Conservation (phyloP, 2,113 vertebrate species). For the Sceloporus undulatus region DNA sequence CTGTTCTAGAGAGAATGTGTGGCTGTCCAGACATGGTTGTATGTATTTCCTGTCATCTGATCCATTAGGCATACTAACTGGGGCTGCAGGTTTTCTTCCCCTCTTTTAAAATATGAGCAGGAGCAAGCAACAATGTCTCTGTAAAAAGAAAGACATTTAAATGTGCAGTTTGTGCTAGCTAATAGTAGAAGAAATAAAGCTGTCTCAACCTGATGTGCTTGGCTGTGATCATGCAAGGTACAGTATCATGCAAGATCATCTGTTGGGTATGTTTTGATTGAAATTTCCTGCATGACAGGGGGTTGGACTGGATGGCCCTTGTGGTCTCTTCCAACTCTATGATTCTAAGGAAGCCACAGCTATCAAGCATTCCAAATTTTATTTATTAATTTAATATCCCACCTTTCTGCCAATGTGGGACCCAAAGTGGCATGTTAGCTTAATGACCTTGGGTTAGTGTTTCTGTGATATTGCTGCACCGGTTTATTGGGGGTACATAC, state of each 20-base stretch:
- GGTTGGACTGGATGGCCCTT: too few species aligned
- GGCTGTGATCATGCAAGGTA: not conserved
- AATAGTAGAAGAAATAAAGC: too few species aligned
- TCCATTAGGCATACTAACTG: not conserved
- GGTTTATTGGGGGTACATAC: not conserved
- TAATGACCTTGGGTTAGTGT: not conserved
- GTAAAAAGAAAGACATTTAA: not conserved
- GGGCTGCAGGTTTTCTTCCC: not conserved
- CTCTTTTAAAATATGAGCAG: not conserved
- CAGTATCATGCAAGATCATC: too few species aligned
- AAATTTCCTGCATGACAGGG: too few species aligned
- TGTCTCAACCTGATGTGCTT: not conserved
- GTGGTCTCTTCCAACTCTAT: too few species aligned
- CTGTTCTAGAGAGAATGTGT: not conserved
- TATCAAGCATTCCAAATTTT: not conserved
- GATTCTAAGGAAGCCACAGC: not conserved
- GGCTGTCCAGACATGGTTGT: not conserved
- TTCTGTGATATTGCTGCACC: not conserved
- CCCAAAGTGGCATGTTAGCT: too few species aligned
- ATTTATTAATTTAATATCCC: not conserved
- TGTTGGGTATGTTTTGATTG: too few species aligned
- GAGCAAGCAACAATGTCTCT: not conserved
- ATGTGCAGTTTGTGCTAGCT: not conserved
- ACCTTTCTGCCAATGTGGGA: too few species aligned
- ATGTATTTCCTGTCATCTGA: not conserved